Percentiles rank a stretch among this genome's conserved stretches.
Evolutionary conservation across 2,888 invertebrate species (phyloP).

Genomic region (Cyclophora albipunctata): DNA sequence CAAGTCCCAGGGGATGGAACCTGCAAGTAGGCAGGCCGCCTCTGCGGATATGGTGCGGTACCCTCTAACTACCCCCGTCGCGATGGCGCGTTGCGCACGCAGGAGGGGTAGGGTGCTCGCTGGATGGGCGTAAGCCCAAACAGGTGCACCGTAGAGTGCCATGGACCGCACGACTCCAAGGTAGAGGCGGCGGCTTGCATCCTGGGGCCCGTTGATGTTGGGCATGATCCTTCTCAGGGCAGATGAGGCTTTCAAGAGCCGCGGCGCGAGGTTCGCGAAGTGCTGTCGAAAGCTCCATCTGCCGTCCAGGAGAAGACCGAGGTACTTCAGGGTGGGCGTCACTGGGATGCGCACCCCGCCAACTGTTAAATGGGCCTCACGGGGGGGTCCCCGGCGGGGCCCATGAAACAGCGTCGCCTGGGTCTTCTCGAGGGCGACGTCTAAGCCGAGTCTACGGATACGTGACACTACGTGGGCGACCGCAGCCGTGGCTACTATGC

Average conservation of each 20-base stretch:
- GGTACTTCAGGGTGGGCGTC: constrained; percentile 4
- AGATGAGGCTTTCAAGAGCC: background rate
- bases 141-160: constrained; percentile 1
- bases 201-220: background rate
- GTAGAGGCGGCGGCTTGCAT: background rate
- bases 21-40: constrained; percentile 3
- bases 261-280: constrained; percentile 1
- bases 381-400: too few relatives aligned
- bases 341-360: background rate
- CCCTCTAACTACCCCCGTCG: constrained; percentile 1
- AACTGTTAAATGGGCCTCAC: too few relatives aligned
- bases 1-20: constrained; percentile 6
- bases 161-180: background rate
- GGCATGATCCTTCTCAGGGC: background rate
- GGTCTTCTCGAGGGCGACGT: constrained; percentile 2
- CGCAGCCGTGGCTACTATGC: background rate
- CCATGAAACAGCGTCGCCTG: too few relatives aligned
- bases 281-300: constrained; percentile 6
- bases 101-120: background rate
- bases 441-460: background rate
- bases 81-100: constrained; percentile 1
- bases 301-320: constrained; percentile 11
- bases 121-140: background rate
- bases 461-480: too few relatives aligned
- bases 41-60: constrained; percentile 6